phyloP scores from a whole-genome alignment of 2,113 vertebrate species.

The Ictidomys tridecemlineatus region DNA sequence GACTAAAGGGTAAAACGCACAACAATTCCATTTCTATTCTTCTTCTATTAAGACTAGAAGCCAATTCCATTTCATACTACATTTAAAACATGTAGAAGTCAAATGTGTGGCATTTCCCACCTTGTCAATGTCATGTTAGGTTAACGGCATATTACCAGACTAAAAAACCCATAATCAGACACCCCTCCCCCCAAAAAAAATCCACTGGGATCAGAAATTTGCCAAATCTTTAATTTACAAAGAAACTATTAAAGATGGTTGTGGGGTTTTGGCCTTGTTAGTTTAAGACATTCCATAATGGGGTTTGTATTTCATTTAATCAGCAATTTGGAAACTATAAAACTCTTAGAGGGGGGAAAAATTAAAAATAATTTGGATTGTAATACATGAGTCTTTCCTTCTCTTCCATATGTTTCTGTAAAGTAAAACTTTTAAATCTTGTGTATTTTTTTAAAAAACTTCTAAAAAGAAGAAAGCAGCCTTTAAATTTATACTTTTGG shows the following conservation, averaged over 20 bases:
- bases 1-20: constrained; percentile 10
- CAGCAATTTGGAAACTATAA: constrained; percentile 69
- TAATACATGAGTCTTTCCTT: constrained; percentile 52
- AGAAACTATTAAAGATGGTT: constrained; percentile 71
- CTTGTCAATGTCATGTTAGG: constrained; percentile 60
- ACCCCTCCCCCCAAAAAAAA: not conserved
- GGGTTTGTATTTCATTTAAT: constrained; percentile 73
- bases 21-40: not conserved
- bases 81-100: constrained; percentile 57
- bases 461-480: constrained; percentile 28
- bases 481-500: constrained; percentile 58
- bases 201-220: constrained; percentile 51
- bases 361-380: constrained; percentile 58
- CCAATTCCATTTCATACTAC: constrained; percentile 24
- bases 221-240: constrained; percentile 67
- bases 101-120: constrained; percentile 68
- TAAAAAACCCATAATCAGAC: constrained; percentile 67
- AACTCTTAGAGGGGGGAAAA: not conserved
- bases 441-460: constrained; percentile 24
- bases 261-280: constrained; percentile 56
- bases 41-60: constrained; percentile 28
- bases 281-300: constrained; percentile 53
- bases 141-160: not conserved
- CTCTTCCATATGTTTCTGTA: constrained; percentile 68
- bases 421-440: constrained; percentile 68